Evolutionary conservation across 2,888 invertebrate species (phyloP).

Genomic region (Epinotia nisella): DNA sequence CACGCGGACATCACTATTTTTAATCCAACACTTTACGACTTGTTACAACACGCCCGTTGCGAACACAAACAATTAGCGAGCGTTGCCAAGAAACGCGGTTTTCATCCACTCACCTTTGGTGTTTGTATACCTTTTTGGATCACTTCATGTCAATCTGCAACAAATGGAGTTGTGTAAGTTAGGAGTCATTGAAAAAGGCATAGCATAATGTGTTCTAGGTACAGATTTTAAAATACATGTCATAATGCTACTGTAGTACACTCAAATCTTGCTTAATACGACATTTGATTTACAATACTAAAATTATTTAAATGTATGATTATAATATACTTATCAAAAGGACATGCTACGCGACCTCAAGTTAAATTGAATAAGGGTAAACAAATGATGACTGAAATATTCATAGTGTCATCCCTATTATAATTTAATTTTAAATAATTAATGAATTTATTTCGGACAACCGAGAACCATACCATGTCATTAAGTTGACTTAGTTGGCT

Average conservation of each 20-base stretch:
- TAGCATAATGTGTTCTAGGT: not conserved
- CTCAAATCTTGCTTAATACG: too few species aligned
- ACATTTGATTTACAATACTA: too few species aligned
- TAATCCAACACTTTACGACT: slow-evolving; percentile 45
- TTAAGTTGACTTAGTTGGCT: too few species aligned
- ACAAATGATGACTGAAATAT: not conserved
- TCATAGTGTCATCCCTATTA: not conserved
- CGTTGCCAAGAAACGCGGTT: slow-evolving; percentile 16
- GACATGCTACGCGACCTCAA: too few species aligned
- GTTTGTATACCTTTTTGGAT: slow-evolving; percentile 27
- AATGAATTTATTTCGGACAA: too few species aligned
- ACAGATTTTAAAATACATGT: too few species aligned
- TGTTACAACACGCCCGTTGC: slow-evolving; percentile 28
- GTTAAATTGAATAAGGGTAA: too few species aligned
- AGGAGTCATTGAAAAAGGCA: not conserved
- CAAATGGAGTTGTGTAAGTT: slow-evolving; percentile 3
- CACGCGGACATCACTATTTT: slow-evolving; percentile 76
- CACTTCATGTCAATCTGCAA: slow-evolving; percentile 36
- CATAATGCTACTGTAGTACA: too few species aligned
- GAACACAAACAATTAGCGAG: slow-evolving; percentile 36
- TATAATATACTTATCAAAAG: too few species aligned
- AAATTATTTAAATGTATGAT: too few species aligned
- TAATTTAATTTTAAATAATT: too few species aligned
- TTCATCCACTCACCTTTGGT: slow-evolving; percentile 38
- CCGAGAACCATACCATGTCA: too few species aligned